Evolutionary conservation across 2,888 invertebrate genomes (phyloP).

Genomic region (Folsomia manolachei): DNA sequence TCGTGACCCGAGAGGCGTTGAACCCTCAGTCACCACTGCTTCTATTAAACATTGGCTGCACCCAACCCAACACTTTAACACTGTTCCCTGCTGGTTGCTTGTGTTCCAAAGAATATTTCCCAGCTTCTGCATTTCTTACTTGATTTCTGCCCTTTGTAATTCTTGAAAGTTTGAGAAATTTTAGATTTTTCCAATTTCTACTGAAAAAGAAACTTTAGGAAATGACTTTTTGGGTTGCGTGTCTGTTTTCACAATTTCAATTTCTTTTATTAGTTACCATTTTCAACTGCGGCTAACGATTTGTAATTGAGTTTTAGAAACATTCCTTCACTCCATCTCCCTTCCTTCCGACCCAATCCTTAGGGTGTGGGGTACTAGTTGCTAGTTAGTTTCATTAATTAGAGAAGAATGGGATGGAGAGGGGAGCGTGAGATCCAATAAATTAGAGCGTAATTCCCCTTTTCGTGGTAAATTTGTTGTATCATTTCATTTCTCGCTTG

Average conservation of each 20-base stretch:
- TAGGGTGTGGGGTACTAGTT: no score
- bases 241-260: background rate
- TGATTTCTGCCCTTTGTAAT: background rate
- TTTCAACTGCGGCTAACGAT: background rate
- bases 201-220: background rate
- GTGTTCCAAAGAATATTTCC: no score
- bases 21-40: conserved; percentile 33
- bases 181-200: background rate
- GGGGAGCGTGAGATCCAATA: conserved; percentile 9
- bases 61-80: background rate
- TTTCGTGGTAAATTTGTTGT: conserved; percentile 11
- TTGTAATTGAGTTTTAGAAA: conserved; percentile 4
- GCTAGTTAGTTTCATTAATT: conserved; percentile 4
- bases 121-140: background rate
- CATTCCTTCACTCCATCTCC: background rate
- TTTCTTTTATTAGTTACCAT: background rate
- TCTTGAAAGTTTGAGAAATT: background rate
- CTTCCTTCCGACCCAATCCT: no score
- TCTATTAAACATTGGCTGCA: conserved; percentile 8
- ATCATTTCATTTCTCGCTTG: conserved; percentile 7
- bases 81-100: background rate
- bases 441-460: conserved; percentile 15
- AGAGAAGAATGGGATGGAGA: background rate
- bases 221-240: background rate
- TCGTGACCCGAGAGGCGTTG: conserved; percentile 41